A percentile compares a stretch with the other conserved stretches of the same genome.
Conservation (phyloP, 2,113 vertebrate genomes). For the Vulpes lagopus region DNA sequence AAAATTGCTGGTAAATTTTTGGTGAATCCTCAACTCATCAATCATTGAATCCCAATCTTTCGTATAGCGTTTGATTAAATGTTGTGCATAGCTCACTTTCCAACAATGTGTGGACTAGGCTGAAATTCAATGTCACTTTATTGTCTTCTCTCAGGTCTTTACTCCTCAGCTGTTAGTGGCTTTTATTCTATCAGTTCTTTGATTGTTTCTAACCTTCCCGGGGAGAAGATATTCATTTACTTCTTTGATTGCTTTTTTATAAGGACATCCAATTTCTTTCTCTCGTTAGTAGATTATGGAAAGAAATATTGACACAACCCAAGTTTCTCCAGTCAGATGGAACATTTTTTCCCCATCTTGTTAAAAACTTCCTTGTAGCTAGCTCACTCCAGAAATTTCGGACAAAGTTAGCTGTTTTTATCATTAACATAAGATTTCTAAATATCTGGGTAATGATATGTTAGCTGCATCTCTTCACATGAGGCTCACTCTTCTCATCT, state of each 20-base stretch:
- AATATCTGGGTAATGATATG: background rate
- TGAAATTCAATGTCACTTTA: background rate
- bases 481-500: background rate
- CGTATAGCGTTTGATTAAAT: background rate
- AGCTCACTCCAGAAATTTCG: constrained; percentile 16
- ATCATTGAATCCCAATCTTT: constrained; percentile 9
- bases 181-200: background rate
- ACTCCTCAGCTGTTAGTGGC: background rate
- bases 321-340: background rate
- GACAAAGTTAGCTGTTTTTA: background rate
- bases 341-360: constrained; percentile 7
- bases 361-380: constrained; percentile 7
- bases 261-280: background rate
- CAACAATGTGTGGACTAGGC: background rate
- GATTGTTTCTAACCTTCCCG: background rate
- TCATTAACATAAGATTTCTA: background rate
- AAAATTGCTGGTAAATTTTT: constrained; percentile 1
- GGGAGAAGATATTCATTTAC: background rate
- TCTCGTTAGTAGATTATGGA: constrained; percentile 50
- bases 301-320: constrained; percentile 23
- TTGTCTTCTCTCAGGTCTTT: background rate
- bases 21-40: background rate
- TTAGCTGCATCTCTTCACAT: background rate
- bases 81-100: background rate
- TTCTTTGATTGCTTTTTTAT: background rate